Conservation (phyloP, 1,140 invertebrate genomes). For the Colletes gigas region DNA sequence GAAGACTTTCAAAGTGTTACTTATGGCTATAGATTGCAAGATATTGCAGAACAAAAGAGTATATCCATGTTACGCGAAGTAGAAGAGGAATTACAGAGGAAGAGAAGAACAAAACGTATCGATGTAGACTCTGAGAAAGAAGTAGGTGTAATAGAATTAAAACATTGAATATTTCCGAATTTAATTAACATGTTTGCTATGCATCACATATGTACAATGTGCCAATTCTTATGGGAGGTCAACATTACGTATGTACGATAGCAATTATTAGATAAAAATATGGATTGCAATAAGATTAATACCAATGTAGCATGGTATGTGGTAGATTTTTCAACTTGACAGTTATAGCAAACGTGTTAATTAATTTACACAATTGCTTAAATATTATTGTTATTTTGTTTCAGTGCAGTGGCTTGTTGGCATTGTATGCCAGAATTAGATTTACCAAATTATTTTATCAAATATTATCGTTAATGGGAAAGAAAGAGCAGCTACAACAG, state of each 20-base stretch:
- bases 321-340: no score
- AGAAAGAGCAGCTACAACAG: slow-evolving; percentile 82
- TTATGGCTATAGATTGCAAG: slow-evolving; percentile 94
- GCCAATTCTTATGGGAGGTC: no score
- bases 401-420: slow-evolving; percentile 83
- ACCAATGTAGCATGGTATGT: no score
- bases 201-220: no score
- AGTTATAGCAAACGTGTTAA: no score
- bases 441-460: slow-evolving; percentile 93
- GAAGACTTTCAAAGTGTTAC: slow-evolving; percentile 97
- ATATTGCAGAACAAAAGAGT: slow-evolving; percentile 91
- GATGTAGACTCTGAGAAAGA: slow-evolving; percentile 77
- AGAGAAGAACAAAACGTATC: slow-evolving; percentile 83
- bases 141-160: slow-evolving; percentile 60
- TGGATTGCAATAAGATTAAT: no score
- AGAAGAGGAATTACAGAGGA: slow-evolving; percentile 94
- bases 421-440: slow-evolving; percentile 90
- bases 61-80: slow-evolving; percentile 93
- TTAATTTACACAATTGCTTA: neutral
- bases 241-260: no score
- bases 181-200: no score
- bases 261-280: no score
- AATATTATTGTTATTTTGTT: slow-evolving; percentile 61
- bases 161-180: neutral
- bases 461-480: slow-evolving; percentile 86